These are phyloP conservation scores for Catocala nupta DNA, from an alignment of 2,888 invertebrate genomes.

Conservation along the genomic window DNA sequence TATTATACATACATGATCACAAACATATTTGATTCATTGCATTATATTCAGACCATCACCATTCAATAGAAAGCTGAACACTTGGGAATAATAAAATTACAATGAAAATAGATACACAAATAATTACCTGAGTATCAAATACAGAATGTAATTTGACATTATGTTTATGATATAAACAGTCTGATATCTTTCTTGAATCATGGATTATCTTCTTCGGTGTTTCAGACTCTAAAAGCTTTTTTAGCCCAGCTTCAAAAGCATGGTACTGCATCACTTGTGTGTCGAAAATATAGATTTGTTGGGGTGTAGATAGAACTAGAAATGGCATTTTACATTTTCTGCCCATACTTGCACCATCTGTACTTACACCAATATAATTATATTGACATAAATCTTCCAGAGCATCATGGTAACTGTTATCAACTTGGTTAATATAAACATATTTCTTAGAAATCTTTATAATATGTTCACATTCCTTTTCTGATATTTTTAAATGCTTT, in stretches of 20 bases:
- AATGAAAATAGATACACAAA: neutral
- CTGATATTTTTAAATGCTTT: constrained; percentile 73
- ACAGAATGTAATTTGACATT: constrained; percentile 85
- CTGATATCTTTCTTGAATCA: constrained; percentile 87
- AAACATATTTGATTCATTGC: too few relatives aligned
- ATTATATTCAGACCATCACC: too few relatives aligned
- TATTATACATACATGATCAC: too few relatives aligned
- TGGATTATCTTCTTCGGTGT: constrained; percentile 87
- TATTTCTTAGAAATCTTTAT: constrained; percentile 78
- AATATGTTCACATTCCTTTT: constrained; percentile 78
- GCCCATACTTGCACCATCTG: constrained; percentile 83
- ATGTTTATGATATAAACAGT: constrained; percentile 88
- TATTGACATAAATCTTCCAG: constrained; percentile 73
- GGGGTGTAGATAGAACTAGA: constrained; percentile 76
- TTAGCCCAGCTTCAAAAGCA: constrained; percentile 84
- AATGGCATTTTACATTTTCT: constrained; percentile 84
- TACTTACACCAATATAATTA: constrained; percentile 73
- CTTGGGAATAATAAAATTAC: neutral
- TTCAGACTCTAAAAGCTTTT: constrained; percentile 77
- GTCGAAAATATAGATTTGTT: constrained; percentile 83
- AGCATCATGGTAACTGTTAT: constrained; percentile 77
- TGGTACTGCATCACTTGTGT: constrained; percentile 81
- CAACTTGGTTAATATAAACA: constrained; percentile 81
- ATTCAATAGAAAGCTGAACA: too few relatives aligned
- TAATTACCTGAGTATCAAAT: constrained; percentile 87